Evolutionary conservation across 1,140 invertebrate species (phyloP).

Genomic region (Pygmarrhopalites habei): DNA sequence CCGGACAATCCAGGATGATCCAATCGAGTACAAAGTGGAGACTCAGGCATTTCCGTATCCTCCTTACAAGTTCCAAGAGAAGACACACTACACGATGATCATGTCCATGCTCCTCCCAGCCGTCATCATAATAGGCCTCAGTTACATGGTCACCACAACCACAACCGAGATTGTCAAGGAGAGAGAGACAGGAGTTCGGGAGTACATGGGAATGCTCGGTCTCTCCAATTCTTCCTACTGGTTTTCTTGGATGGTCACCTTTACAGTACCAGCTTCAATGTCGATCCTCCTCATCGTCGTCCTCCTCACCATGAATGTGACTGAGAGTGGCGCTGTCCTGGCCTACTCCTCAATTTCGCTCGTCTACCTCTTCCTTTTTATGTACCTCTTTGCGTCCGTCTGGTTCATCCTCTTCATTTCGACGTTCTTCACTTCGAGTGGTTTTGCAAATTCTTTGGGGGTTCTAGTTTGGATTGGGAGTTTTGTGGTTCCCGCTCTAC

Average conservation of each 20-base stretch:
- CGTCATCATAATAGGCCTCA: conserved; percentile 9
- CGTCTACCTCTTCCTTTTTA: conserved; percentile 23
- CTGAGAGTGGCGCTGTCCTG: conserved; percentile 41
- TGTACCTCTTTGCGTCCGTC: conserved; percentile 44
- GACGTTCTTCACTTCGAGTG: conserved; percentile 4
- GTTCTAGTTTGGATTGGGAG: neutral
- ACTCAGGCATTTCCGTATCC: conserved; percentile 17
- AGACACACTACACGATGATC: neutral
- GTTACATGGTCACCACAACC: neutral
- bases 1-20: neutral
- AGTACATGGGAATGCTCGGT: conserved; percentile 54
- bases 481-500: conserved; percentile 9
- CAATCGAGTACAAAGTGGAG: neutral
- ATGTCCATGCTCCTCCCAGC: conserved; percentile 9
- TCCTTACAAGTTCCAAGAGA: neutral
- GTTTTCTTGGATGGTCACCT: conserved; percentile 52
- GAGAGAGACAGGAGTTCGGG: conserved; percentile 29
- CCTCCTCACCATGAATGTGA: conserved; percentile 46
- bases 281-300: conserved; percentile 38
- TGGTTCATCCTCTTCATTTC: conserved; percentile 35
- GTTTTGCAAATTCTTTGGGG: conserved; percentile 1
- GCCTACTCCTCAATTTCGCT: neutral
- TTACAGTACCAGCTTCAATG: conserved; percentile 46
- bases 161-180: conserved; percentile 15
- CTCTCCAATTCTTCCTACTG: conserved; percentile 49